Percentiles rank a stretch among this genome's conserved stretches.
Evolutionary conservation across 1,140 invertebrate species (phyloP).

Genomic region (Trichomalopsis sarcophagae): DNA sequence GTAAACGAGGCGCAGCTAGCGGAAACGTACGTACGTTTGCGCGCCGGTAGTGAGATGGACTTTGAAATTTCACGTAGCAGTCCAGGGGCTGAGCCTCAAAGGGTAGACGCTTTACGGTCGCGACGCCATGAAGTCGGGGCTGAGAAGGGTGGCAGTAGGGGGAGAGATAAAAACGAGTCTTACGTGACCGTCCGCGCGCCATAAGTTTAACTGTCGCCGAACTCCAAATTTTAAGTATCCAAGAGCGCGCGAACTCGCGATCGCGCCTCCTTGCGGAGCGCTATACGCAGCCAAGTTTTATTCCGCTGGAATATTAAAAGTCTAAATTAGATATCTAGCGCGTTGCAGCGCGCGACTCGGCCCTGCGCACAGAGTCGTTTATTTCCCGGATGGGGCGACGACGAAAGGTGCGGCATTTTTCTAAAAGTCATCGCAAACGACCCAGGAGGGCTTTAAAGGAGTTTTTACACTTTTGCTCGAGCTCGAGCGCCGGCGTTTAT

Average conservation of each 20-base stretch:
- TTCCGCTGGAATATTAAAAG: conserved; percentile 49
- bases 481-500: conserved; percentile 7
- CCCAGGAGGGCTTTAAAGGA: conserved; percentile 23
- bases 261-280: background rate
- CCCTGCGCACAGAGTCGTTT: conserved; percentile 2
- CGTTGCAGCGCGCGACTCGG: background rate
- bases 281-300: conserved; percentile 32
- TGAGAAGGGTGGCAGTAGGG: background rate
- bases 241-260: conserved; percentile 9
- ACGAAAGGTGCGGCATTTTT: conserved; percentile 15
- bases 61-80: conserved; percentile 39
- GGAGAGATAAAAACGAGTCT: conserved; percentile 40
- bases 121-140: background rate
- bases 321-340: conserved; percentile 40
- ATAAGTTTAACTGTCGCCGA: conserved; percentile 49
- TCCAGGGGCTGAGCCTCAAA: conserved; percentile 9
- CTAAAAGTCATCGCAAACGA: conserved; percentile 38
- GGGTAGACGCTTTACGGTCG: conserved; percentile 47
- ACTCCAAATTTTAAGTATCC: conserved; percentile 47
- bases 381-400: background rate
- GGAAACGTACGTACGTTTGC: background rate
- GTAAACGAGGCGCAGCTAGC: conserved; percentile 7
- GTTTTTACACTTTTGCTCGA: conserved; percentile 28
- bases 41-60: conserved; percentile 12
- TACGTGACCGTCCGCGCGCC: conserved; percentile 45